Conservation (phyloP, 2,113 vertebrate genomes). For the Nothoprocta perdicaria region DNA sequence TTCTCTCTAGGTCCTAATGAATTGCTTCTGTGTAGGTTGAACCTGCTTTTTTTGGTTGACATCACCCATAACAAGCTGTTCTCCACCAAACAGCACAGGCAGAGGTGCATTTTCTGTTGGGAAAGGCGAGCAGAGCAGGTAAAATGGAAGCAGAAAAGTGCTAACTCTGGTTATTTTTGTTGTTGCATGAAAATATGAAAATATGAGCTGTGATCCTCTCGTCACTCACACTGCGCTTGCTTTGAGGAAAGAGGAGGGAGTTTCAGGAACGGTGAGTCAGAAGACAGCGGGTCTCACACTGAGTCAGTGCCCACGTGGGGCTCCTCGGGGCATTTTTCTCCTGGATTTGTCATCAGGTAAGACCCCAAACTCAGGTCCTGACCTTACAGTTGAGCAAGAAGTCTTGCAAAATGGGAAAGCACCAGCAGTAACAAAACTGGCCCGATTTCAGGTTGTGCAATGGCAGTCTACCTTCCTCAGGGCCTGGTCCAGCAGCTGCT, state of each 20-base stretch:
- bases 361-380: background rate
- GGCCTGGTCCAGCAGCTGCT: background rate
- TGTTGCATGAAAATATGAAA: background rate
- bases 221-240: background rate
- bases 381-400: background rate
- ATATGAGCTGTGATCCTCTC: background rate
- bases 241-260: background rate
- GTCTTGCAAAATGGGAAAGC: background rate
- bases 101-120: background rate
- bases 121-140: background rate
- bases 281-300: background rate
- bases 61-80: background rate
- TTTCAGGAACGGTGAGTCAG: background rate
- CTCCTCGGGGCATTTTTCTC: background rate
- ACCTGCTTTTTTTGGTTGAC: background rate
- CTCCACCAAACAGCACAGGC: background rate
- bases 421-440: background rate
- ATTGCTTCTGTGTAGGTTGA: conserved; percentile 25
- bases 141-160: background rate
- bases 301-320: background rate
- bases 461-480: background rate
- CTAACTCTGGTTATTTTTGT: background rate
- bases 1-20: background rate
- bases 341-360: background rate
- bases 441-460: background rate